A percentile compares a stretch with the other conserved stretches of the same genome.
Conservation (phyloP, 2,113 vertebrate species). For the Corythornis madagascariensis region DNA sequence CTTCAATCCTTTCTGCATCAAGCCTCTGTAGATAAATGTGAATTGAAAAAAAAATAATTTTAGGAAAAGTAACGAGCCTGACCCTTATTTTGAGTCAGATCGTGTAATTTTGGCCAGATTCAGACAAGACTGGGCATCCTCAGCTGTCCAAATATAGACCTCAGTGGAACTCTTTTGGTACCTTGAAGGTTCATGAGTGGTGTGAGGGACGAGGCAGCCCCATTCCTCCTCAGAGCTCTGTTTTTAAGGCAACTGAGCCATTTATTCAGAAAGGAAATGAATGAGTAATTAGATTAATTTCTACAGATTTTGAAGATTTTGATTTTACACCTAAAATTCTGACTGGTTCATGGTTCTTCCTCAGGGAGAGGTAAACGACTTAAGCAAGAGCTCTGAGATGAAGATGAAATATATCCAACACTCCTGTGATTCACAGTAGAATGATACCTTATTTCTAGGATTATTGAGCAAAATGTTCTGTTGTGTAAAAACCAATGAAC, state of each 20-base stretch:
- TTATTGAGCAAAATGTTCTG: neutral
- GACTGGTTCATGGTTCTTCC: neutral
- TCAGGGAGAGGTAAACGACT: neutral
- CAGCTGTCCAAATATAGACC: neutral
- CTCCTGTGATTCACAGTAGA: neutral
- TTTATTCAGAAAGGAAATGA: neutral
- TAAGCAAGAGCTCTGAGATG: neutral
- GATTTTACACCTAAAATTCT: neutral
- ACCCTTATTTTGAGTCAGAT: neutral
- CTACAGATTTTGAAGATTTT: neutral
- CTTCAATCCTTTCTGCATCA: neutral
- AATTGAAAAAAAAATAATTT: neutral
- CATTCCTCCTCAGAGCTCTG: rapidly evolving
- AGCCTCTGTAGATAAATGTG: neutral
- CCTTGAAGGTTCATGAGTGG: neutral
- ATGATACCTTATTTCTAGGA: neutral
- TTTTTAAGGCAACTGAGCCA: neutral
- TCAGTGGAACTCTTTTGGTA: neutral
- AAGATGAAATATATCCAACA: rapidly evolving
- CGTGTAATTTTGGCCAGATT: neutral
- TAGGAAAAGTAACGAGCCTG: neutral
- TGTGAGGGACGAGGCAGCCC: neutral
- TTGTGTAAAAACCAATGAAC: neutral
- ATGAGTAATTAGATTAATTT: neutral
- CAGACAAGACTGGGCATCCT: neutral